phyloP scores from a whole-genome alignment of 2,888 invertebrate genomes.

The Lepeophtheirus nordmannii region DNA sequence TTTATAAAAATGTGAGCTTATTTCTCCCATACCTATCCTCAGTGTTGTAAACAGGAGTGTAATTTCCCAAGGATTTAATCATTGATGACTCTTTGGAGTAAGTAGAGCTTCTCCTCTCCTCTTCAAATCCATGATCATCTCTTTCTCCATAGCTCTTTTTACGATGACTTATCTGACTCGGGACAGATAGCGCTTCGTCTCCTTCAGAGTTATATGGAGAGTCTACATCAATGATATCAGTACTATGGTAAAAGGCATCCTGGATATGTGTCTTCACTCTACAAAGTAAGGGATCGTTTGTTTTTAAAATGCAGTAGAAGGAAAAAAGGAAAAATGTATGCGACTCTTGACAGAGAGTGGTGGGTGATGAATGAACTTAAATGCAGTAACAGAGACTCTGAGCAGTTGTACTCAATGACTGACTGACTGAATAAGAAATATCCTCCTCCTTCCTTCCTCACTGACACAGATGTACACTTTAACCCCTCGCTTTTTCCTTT shows the following conservation, averaged over 20 bases:
- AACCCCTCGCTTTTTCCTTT: neutral
- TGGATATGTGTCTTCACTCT: neutral
- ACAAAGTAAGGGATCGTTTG: neutral
- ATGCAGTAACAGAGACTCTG: neutral
- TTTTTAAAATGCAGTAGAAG: neutral
- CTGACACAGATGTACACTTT: slow-evolving; percentile 2
- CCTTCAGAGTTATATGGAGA: neutral
- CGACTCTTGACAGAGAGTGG: neutral
- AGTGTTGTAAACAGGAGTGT: neutral
- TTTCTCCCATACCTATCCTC: neutral
- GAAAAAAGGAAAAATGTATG: neutral
- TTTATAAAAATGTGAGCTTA: too few species aligned
- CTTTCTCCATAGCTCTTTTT: too few species aligned
- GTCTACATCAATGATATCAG: neutral
- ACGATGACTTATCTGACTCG: too few species aligned
- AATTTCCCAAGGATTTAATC: neutral
- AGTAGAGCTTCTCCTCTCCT: neutral
- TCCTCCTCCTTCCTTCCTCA: neutral
- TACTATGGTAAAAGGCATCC: neutral
- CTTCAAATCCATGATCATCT: too few species aligned
- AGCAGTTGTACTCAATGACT: neutral
- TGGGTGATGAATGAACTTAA: neutral
- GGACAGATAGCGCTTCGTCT: too few species aligned
- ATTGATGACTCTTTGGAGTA: neutral
- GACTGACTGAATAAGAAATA: neutral